phyloP scores from a whole-genome alignment of 2,888 invertebrate species.

The Latrodectus elegans region DNA sequence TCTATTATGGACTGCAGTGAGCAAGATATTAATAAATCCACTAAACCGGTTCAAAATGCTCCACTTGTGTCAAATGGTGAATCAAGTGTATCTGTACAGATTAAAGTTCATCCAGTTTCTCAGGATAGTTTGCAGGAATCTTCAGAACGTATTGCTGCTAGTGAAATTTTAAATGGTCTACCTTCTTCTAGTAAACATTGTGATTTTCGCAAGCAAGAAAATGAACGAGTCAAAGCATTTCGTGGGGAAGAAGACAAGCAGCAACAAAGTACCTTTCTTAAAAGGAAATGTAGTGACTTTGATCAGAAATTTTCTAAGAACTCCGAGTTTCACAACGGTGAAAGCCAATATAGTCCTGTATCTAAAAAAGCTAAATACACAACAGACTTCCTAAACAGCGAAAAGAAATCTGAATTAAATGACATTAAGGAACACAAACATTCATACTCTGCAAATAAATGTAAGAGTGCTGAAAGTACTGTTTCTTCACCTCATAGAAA shows the following conservation, averaged over 20 bases:
- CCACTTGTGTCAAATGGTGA: not conserved
- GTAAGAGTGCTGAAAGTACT: not conserved
- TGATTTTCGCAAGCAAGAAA: constrained; percentile 58
- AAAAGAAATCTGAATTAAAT: no score
- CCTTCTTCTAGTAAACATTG: constrained; percentile 30
- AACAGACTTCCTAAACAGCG: constrained; percentile 7
- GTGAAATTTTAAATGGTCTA: not conserved
- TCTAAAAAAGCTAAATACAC: constrained; percentile 56
- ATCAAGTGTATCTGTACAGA: not conserved
- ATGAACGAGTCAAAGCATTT: constrained; percentile 40
- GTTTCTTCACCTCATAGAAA: not conserved
- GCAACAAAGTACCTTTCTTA: constrained; percentile 39
- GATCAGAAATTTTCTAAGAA: constrained; percentile 34
- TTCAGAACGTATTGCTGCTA: not conserved
- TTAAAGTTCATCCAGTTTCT: not conserved
- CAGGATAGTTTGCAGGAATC: constrained; percentile 8
- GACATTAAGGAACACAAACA: not conserved
- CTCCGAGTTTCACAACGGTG: constrained; percentile 31
- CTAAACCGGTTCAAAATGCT: not conserved
- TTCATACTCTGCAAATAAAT: not conserved
- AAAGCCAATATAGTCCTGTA: constrained; percentile 46
- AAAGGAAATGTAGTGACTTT: constrained; percentile 55
- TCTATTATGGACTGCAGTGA: not conserved
- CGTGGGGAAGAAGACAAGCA: constrained; percentile 18
- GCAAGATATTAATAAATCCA: no score